phyloP scores from a whole-genome alignment of 2,888 invertebrate genomes.

The Brachyptera risi region DNA sequence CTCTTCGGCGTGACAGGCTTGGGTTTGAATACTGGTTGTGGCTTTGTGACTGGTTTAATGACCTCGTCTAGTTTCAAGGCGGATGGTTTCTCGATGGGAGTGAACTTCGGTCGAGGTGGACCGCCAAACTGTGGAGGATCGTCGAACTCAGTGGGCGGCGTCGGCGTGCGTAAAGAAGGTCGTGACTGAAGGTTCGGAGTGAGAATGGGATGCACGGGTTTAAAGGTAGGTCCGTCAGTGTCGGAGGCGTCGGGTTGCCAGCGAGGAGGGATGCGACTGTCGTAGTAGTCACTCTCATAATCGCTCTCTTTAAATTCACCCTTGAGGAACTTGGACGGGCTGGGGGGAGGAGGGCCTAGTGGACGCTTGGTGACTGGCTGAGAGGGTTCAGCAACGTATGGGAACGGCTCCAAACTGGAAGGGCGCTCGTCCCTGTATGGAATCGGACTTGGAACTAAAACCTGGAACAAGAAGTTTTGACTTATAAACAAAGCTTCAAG shows the following conservation, averaged over 20 bases:
- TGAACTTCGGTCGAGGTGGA: constrained; percentile 53
- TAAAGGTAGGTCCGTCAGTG: constrained; percentile 52
- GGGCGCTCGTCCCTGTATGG: constrained; percentile 25
- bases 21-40: constrained; percentile 49
- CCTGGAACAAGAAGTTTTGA: no score
- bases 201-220: constrained; percentile 55
- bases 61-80: constrained; percentile 41
- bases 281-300: constrained; percentile 66
- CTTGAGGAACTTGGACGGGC: constrained; percentile 62
- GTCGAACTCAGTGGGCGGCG: constrained; percentile 57
- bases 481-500: no score
- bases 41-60: constrained; percentile 44
- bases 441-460: constrained; percentile 8
- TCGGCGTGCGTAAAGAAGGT: constrained; percentile 49
- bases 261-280: constrained; percentile 55
- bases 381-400: constrained; percentile 45
- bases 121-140: constrained; percentile 46
- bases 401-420: constrained; percentile 46
- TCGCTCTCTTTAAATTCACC: constrained; percentile 64
- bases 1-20: constrained; percentile 50
- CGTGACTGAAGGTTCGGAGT: constrained; percentile 49
- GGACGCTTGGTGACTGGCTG: constrained; percentile 41
- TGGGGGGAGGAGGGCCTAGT: constrained; percentile 52
- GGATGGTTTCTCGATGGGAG: constrained; percentile 51
- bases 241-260: constrained; percentile 56